Conservation (phyloP, 2,113 vertebrate species). For the Anolis sagrei region DNA sequence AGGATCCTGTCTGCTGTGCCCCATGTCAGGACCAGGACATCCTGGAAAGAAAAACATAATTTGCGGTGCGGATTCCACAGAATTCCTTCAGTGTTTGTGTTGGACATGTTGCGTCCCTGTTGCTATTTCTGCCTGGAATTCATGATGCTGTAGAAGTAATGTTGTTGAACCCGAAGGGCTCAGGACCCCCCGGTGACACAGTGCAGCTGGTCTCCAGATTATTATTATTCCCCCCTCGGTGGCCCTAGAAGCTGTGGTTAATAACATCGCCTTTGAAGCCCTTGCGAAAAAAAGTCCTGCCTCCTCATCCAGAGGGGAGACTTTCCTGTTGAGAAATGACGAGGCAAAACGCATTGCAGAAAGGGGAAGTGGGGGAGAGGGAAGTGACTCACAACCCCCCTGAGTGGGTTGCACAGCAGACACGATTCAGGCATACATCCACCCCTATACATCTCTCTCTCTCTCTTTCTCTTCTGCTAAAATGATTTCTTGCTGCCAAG, state of each 20-base stretch:
- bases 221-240: rapidly evolving
- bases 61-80: not conserved
- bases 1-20: no score
- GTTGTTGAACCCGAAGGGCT: not conserved
- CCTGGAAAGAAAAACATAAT: no score
- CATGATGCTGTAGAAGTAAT: not conserved
- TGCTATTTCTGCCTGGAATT: not conserved
- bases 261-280: rapidly evolving
- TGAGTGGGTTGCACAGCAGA: conserved; percentile 63
- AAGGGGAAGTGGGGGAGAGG: conserved; percentile 44
- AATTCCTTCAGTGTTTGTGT: not conserved
- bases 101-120: not conserved
- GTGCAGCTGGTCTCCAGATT: not conserved
- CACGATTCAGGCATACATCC: conserved; percentile 51
- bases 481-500: conserved; percentile 65
- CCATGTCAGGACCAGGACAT: no score
- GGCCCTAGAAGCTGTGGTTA: not conserved
- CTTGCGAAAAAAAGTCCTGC: not conserved
- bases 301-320: not conserved
- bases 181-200: not conserved
- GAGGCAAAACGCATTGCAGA: conserved; percentile 59
- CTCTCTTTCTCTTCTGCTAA: conserved; percentile 26
- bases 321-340: conserved; percentile 31
- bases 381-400: conserved; percentile 66
- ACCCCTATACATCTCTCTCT: conserved; percentile 36